Evolutionary conservation across 2,888 invertebrate genomes (phyloP).

Genomic region (Pinctada fucata): DNA sequence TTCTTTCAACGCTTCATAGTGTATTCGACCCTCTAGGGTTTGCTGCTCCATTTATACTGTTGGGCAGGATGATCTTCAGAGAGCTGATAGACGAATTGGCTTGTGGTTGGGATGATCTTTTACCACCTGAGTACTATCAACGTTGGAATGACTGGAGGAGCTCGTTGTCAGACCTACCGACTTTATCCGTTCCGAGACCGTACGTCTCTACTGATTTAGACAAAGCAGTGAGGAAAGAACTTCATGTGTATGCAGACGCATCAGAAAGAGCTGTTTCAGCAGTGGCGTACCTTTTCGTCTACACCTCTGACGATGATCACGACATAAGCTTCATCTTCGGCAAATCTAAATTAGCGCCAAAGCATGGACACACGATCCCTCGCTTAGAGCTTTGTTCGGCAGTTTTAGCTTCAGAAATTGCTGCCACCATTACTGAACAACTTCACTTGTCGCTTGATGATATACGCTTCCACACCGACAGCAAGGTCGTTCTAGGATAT

Average conservation of each 20-base stretch:
- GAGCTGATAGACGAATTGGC: conserved; percentile 25
- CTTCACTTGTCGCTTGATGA: conserved; percentile 24
- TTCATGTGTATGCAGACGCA: conserved; percentile 52
- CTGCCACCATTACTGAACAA: conserved; percentile 19
- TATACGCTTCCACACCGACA: conserved; percentile 42
- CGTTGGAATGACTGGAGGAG: conserved; percentile 41
- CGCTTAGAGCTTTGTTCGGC: conserved; percentile 51
- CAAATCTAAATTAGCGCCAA: conserved; percentile 50
- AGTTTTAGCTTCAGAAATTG: conserved; percentile 45
- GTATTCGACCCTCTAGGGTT: conserved; percentile 44
- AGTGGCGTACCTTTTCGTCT: conserved; percentile 41
- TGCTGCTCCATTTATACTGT: conserved; percentile 41
- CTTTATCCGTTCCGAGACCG: conserved; percentile 32
- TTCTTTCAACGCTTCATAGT: conserved; percentile 26
- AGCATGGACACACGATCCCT: conserved; percentile 46
- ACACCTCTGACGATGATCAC: conserved; percentile 1
- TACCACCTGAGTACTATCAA: conserved; percentile 25
- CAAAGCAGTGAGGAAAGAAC: not conserved
- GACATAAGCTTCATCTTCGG: conserved; percentile 45
- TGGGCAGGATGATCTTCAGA: conserved; percentile 43
- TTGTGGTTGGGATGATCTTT: conserved; percentile 47
- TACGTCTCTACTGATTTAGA: conserved; percentile 24
- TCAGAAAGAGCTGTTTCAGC: conserved; percentile 51
- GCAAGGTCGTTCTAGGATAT: conserved; percentile 45
- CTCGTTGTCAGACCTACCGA: conserved; percentile 30